Evolutionary conservation across 2,113 vertebrate species (phyloP).

Genomic region (Perca fluviatilis): DNA sequence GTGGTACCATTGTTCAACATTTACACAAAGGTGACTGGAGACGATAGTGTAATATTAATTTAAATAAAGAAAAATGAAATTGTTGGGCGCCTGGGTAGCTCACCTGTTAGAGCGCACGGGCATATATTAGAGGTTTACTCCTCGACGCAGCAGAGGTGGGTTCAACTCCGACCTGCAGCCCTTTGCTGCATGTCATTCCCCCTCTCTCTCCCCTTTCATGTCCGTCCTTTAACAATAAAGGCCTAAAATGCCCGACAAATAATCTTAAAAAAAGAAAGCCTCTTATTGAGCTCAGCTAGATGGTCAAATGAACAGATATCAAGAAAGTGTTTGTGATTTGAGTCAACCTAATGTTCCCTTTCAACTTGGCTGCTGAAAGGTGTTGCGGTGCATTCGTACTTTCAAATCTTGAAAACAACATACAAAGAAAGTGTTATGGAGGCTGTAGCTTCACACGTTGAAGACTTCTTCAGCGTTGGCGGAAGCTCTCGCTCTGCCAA

Average conservation of each 20-base stretch:
- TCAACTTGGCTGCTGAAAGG: slow-evolving; percentile 35
- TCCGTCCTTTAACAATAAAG: too few relatives aligned
- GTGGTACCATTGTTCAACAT: background rate
- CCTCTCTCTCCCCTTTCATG: too few relatives aligned
- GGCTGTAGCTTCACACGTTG: slow-evolving; percentile 54
- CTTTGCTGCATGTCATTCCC: too few relatives aligned
- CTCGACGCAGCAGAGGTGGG: too few relatives aligned
- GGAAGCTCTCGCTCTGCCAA: slow-evolving; percentile 48
- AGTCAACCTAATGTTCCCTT: slow-evolving; percentile 35
- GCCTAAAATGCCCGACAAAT: too few relatives aligned
- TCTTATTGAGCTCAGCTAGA: background rate
- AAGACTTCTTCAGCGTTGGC: slow-evolving; percentile 33
- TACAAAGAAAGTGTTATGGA: slow-evolving; percentile 41
- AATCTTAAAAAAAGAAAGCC: too few relatives aligned
- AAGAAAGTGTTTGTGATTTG: background rate
- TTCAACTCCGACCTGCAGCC: too few relatives aligned
- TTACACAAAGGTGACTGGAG: background rate
- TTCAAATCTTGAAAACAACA: slow-evolving; percentile 37
- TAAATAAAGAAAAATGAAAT: background rate
- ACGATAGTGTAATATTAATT: background rate
- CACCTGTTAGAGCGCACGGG: too few relatives aligned
- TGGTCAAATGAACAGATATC: background rate
- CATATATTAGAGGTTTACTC: too few relatives aligned
- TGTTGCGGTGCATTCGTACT: slow-evolving; percentile 41
- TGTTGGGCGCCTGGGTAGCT: too few relatives aligned